phyloP scores from a whole-genome alignment of 2,113 vertebrate genomes.

The Bufo gargarizans region DNA sequence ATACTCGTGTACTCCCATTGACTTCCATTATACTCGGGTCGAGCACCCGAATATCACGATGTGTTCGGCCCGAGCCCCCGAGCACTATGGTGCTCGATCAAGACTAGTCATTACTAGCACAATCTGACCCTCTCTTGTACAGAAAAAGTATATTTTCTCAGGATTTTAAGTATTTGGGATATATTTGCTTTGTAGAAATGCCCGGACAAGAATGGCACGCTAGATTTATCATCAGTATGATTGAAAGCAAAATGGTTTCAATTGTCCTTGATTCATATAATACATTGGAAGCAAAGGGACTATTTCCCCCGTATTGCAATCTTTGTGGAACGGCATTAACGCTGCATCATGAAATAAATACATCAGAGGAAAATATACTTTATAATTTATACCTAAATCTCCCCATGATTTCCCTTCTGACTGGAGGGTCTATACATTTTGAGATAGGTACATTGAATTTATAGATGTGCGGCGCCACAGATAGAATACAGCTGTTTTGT shows the following conservation, averaged over 20 bases:
- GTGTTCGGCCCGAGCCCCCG: no score
- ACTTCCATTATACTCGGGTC: no score
- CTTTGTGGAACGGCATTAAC: conserved; percentile 16
- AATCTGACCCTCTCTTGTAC: not conserved
- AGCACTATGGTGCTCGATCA: no score
- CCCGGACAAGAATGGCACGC: not conserved
- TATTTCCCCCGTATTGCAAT: conserved; percentile 35
- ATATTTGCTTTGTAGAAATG: not conserved
- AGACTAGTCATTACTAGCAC: not conserved
- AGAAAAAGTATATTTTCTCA: not conserved
- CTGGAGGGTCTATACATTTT: conserved; percentile 1
- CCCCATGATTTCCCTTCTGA: conserved; percentile 9
- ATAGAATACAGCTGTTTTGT: conserved; percentile 2
- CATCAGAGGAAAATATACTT: conserved; percentile 16
- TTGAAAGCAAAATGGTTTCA: conserved; percentile 30
- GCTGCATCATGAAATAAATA: conserved; percentile 18
- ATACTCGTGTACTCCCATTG: no score
- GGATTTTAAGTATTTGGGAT: not conserved
- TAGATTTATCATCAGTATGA: conserved; percentile 9
- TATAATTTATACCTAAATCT: conserved; percentile 14
- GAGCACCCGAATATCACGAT: no score
- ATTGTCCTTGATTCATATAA: conserved; percentile 27
- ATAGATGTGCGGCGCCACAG: not conserved
- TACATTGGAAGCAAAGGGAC: conserved; percentile 24
- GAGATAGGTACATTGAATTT: not conserved